A percentile compares a stretch with the other conserved stretches of the same genome.
Conservation (phyloP, 2,113 vertebrate genomes). For the Sylvietta virens region DNA sequence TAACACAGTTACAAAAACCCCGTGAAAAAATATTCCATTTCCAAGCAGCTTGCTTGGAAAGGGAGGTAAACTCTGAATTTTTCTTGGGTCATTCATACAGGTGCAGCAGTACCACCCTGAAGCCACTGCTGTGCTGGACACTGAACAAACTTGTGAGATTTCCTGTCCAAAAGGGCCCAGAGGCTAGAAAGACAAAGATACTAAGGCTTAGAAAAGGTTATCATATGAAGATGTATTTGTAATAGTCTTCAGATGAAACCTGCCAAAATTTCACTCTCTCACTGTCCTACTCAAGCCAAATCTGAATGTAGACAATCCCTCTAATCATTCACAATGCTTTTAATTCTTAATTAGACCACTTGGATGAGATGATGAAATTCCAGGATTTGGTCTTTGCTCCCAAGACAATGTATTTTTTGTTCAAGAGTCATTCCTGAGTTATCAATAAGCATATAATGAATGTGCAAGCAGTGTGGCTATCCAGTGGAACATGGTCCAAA, state of each 20-base stretch:
- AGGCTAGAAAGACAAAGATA: not conserved
- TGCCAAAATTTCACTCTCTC: not conserved
- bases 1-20: not conserved
- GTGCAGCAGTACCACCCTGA: constrained; percentile 42
- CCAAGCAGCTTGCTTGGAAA: not conserved
- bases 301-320: not conserved
- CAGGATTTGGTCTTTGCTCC: not conserved
- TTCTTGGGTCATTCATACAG: not conserved
- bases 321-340: not conserved
- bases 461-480: not conserved
- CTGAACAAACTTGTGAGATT: not conserved
- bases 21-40: not conserved
- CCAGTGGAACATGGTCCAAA: not conserved
- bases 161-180: not conserved
- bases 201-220: not conserved
- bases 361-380: not conserved
- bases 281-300: not conserved
- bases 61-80: not conserved
- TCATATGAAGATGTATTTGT: not conserved
- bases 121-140: not conserved
- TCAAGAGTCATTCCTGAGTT: not conserved
- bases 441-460: not conserved
- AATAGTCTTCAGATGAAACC: not conserved
- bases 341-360: not conserved
- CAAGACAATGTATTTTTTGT: not conserved